phyloP scores from a whole-genome alignment of 1,140 invertebrate genomes.

The Eufriesea mexicana region DNA sequence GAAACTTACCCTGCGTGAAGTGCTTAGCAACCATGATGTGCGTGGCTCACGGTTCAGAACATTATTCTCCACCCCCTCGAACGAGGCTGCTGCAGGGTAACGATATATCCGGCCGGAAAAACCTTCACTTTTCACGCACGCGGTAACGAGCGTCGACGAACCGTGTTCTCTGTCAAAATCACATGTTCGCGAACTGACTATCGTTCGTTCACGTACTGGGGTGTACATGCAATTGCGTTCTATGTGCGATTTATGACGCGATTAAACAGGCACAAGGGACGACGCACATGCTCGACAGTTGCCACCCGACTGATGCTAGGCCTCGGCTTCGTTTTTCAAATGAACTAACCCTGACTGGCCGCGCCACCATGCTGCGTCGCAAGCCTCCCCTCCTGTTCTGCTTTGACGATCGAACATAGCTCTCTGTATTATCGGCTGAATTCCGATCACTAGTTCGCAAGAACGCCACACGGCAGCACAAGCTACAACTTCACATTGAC shows the following conservation, averaged over 20 bases:
- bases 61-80: constrained; percentile 60
- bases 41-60: constrained; percentile 57
- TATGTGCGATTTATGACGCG: constrained; percentile 39
- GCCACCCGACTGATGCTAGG: constrained; percentile 75
- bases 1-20: constrained; percentile 78
- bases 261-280: constrained; percentile 7
- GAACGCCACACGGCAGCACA: neutral
- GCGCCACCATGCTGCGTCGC: constrained; percentile 28
- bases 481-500: neutral
- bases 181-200: constrained; percentile 68
- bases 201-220: constrained; percentile 33
- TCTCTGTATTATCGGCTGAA: neutral
- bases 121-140: constrained; percentile 41
- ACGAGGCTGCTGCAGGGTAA: constrained; percentile 43
- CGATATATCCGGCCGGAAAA: constrained; percentile 57
- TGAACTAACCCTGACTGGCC: constrained; percentile 26
- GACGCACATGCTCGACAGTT: constrained; percentile 71
- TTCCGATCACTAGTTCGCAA: fast-evolving
- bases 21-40: constrained; percentile 78
- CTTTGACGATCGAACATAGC: constrained; percentile 39
- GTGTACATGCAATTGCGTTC: constrained; percentile 42
- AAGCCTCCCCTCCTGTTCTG: neutral
- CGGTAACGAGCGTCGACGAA: constrained; percentile 28
- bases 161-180: constrained; percentile 64
- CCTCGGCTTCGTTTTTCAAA: constrained; percentile 36